phyloP scores from a whole-genome alignment of 2,113 vertebrate genomes.

The Gallinago media region DNA sequence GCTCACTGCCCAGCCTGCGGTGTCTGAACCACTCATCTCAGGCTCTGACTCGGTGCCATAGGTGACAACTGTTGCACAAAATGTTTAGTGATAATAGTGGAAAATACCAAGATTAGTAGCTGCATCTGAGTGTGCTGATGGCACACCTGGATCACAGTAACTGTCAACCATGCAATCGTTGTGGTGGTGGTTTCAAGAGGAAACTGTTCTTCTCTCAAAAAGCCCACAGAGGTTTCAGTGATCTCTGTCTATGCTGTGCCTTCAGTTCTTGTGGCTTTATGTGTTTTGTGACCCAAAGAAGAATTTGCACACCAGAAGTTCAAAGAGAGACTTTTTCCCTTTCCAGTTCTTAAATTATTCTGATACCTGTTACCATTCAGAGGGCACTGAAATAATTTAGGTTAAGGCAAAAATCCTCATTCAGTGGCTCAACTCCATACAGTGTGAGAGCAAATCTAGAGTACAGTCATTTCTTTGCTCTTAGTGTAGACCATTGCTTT shows the following conservation, averaged over 20 bases:
- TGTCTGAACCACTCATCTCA: background rate
- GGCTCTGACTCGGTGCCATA: background rate
- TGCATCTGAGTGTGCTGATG: background rate
- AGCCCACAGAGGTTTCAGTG: background rate
- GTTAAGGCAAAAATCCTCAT: background rate
- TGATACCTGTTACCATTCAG: background rate
- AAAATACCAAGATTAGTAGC: background rate
- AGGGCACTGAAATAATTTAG: background rate
- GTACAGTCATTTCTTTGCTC: background rate
- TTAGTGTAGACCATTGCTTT: background rate
- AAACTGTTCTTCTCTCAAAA: background rate
- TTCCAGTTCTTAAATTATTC: background rate
- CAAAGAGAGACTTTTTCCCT: background rate
- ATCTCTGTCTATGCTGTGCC: background rate
- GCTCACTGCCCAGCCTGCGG: background rate
- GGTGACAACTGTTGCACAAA: background rate
- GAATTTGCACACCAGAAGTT: background rate
- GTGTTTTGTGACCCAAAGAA: background rate
- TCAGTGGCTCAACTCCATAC: background rate
- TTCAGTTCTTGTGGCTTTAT: background rate
- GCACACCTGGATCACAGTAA: background rate
- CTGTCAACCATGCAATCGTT: fast-evolving
- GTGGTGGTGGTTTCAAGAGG: fast-evolving
- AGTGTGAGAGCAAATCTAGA: background rate
- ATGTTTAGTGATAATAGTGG: background rate